Percentiles rank a stretch among this genome's conserved stretches.
Evolutionary conservation across 2,888 invertebrate genomes (phyloP).

Genomic region (Allophyes oxyacanthae): DNA sequence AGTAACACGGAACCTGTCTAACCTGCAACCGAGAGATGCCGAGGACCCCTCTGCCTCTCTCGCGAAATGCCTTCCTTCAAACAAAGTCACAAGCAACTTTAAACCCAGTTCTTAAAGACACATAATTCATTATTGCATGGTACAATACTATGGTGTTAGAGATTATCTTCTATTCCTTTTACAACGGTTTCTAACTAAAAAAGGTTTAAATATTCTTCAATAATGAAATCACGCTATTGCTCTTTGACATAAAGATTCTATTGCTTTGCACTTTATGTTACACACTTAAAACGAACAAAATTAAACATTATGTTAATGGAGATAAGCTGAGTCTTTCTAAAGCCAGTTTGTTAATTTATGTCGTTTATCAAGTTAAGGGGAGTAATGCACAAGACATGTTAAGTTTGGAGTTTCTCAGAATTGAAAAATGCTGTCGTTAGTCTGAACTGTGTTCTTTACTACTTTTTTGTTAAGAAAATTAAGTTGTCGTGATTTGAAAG

Average conservation of each 20-base stretch:
- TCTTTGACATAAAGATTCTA: conserved; percentile 77
- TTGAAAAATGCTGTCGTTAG: conserved; percentile 73
- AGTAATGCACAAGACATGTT: conserved; percentile 80
- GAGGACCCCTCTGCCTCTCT: conserved; percentile 71
- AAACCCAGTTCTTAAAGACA: conserved; percentile 34
- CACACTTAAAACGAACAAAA: conserved; percentile 25
- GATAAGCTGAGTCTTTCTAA: conserved; percentile 44
- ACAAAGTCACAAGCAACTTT: conserved; percentile 47
- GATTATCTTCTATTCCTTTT: conserved; percentile 76
- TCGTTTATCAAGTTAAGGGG: conserved; percentile 56
- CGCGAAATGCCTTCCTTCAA: conserved; percentile 77
- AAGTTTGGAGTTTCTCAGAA: conserved; percentile 78
- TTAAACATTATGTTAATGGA: conserved; percentile 5
- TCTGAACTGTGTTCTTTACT: conserved; percentile 64
- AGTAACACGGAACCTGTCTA: conserved; percentile 88
- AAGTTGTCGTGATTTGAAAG: conserved; percentile 75
- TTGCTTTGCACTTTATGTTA: conserved; percentile 69
- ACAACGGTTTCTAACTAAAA: conserved; percentile 71
- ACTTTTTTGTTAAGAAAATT: conserved; percentile 71
- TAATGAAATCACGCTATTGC: conserved; percentile 76
- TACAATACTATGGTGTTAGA: conserved; percentile 40
- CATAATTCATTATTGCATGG: conserved; percentile 47
- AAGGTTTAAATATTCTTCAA: conserved; percentile 74
- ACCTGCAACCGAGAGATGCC: conserved; percentile 78
- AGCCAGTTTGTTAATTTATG: conserved; percentile 45